Evolutionary conservation across 1,140 invertebrate genomes (phyloP), one percentile per base, ranked within the genome.

Genomic region (Drosophila sproati): DNA sequence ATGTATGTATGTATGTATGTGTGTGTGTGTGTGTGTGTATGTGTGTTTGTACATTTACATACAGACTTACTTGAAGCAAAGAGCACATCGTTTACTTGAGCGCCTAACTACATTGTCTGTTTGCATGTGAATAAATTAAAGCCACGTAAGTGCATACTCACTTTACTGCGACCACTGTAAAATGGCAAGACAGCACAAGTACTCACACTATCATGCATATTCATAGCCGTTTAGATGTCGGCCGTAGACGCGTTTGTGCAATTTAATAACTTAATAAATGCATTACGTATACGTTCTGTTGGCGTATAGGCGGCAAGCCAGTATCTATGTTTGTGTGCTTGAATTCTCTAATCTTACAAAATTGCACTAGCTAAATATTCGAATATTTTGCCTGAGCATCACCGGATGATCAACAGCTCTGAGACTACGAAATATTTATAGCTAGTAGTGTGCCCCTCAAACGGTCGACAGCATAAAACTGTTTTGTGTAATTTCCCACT

Each of bases 401-500:
- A 43, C 7, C 3, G 0, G 2, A 45, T 8, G 5, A 20, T 45
- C n/a, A 60, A 1, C 7, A 29, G 8, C 20, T 28, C 29, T 3
- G 20, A 45, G 20, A 10, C 12, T 35, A 43, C 28, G 31, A 54
- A 28, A 64, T 10, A 45, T 64, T 12, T 37, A 39, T 29, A 54
- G 39, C 50, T 50, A 73, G 52, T 61, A 39, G 35, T 52, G 48
- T 57, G 6, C n/a, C 39, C 1, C 39, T 39, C 61, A 63, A 74
- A 68, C 77, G 50, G 59, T 66, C 81, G 70, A 75, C 73, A 86
- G 69, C 82, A 80, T 85, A 78, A 78, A 87, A 80, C 69, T 68
- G 68, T 76, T 87, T 81, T 76, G 62, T 78, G 55, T 90, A 90
- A 89, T 89, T 86, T 81, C 86, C 78, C 72, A 77, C 69, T 79